Evolutionary conservation across 2,797 vertebrate species (phyloP).

Genomic region (Gymnopithys bicolor): DNA sequence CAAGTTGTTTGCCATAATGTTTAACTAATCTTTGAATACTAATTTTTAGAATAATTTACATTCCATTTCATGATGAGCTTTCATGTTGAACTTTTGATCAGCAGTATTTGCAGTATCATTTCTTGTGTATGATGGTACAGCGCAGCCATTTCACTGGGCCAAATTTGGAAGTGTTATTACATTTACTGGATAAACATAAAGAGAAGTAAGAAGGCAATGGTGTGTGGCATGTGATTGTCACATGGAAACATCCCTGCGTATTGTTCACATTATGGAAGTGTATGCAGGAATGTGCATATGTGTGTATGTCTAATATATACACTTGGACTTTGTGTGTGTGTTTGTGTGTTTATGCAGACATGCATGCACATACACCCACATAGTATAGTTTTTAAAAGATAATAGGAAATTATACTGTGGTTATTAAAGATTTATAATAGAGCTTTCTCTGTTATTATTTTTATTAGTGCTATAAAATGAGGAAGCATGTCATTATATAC

Average conservation of each 20-base stretch:
- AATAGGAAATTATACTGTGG: not conserved
- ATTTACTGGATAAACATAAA: conserved; percentile 44
- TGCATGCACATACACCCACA: conserved; percentile 14
- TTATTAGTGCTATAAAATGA: conserved; percentile 61
- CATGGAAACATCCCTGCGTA: conserved; percentile 48
- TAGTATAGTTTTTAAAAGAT: conserved; percentile 9
- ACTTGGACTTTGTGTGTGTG: not conserved
- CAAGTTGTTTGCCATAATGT: conserved; percentile 25
- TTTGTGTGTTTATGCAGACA: conserved; percentile 26
- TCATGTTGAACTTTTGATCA: not conserved
- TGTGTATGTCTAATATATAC: not conserved
- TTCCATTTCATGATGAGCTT: conserved; percentile 54
- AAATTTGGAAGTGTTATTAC: conserved; percentile 7
- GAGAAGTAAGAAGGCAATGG: not conserved
- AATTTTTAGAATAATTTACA: conserved; percentile 68
- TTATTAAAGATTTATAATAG: conserved; percentile 48
- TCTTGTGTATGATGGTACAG: conserved; percentile 31
- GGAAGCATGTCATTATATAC: conserved; percentile 49
- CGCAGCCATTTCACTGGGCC: conserved; percentile 40
- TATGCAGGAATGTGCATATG: not conserved
- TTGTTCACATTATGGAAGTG: conserved; percentile 39
- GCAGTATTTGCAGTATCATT: conserved; percentile 26
- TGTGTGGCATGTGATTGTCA: conserved; percentile 40
- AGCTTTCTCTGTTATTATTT: conserved; percentile 65
- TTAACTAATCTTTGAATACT: conserved; percentile 65